phyloP scores from a whole-genome alignment of 2,797 vertebrate species.

The Mionectes olivaceus region DNA sequence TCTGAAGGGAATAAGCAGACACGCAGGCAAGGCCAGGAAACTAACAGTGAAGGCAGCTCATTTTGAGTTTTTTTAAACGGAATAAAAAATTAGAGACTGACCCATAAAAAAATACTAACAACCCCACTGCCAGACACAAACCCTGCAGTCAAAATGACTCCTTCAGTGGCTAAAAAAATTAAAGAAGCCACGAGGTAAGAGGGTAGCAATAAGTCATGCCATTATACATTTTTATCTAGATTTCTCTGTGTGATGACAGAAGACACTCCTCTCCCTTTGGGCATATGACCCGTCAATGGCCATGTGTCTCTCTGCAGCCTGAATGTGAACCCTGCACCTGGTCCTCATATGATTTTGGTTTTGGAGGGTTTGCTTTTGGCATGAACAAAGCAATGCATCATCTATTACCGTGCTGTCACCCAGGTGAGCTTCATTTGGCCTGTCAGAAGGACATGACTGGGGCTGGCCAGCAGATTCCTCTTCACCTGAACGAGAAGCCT shows the following conservation, averaged over 20 bases:
- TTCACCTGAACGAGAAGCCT: background rate
- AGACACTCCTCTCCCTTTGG: background rate
- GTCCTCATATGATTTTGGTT: background rate
- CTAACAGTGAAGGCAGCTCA: background rate
- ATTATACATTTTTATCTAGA: rapidly evolving
- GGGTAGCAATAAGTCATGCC: background rate
- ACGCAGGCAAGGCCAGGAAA: background rate
- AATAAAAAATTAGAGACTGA: background rate
- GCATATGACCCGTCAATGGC: background rate
- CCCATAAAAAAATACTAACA: background rate
- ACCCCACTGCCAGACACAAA: background rate
- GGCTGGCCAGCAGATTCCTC: background rate
- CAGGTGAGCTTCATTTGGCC: background rate
- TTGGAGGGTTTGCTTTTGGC: background rate
- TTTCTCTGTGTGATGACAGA: background rate
- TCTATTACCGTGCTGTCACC: background rate
- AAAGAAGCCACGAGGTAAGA: background rate
- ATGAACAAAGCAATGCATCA: background rate
- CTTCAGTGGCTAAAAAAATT: background rate
- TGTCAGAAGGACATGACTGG: background rate
- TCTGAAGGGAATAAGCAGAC: background rate
- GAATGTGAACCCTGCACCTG: background rate
- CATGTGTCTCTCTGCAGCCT: background rate
- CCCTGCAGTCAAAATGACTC: background rate
- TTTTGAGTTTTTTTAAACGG: background rate